Base-by-base conservation (phyloP, 2,113 vertebrate species). In the Pycnonotus jocosus region DNA sequence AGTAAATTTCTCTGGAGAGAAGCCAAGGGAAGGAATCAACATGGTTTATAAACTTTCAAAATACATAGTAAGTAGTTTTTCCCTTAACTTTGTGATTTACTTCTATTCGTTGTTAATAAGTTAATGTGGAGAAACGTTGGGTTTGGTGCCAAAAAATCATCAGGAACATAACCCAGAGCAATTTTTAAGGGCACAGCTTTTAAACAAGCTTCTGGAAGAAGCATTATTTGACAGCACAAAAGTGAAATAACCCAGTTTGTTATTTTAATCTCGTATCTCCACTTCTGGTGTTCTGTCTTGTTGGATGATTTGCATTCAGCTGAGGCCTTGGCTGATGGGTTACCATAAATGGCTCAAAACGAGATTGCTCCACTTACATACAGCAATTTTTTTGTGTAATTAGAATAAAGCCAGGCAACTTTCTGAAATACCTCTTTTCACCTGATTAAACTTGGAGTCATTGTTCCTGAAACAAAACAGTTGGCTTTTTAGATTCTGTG, bases 161-260 rank as follows among this genome's bases (percentile, higher is more conserved):
- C 95, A 97, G 95, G 91, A 96, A 97, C 96, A 96, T 97, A 97
- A 97, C 92, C 95, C 97, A 97, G 97, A 96, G 95, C 93, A 96
- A 95, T 97, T 85, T 91, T 93, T 96, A 92, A 83, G 86, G 97
- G 86, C 88, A 95, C 27, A 92, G 81, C 82, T 93, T 97, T 97
- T 97, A 97, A 97, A 95, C 92, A 97, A 95, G 96, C 91, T 97
- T 96, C 95, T 97, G 96, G 94, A 96, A 97, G 95, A 96, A 96
- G 97, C 95, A 80, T 81, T 94, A 95, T 92, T 97, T 97, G 97
- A 97, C 96, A 96, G 95, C 90, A 94, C 80, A 45, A 68, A 94
- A 95, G 81, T 95, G 92, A 95, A 96, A 97, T 81, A 93, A 92
- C 73, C 90, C 95, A 95, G 96, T 84, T 72, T 81, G 89, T 84